Evolutionary conservation across 2,888 invertebrate genomes (phyloP), one percentile per base, ranked within the genome.

Genomic region (Perizoma affinitatum): DNA sequence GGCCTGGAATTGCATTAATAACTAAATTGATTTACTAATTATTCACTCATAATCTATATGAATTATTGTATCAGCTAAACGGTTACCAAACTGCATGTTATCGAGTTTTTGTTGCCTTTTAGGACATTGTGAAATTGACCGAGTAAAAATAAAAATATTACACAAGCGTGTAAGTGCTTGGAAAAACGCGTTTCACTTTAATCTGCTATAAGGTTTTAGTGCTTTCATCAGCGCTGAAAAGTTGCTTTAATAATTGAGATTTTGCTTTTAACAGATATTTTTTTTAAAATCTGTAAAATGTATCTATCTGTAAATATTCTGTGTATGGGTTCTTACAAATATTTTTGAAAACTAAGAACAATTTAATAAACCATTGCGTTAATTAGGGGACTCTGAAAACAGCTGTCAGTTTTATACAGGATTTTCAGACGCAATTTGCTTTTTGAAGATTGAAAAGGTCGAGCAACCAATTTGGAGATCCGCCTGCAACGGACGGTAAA

Each of bases 21-120:
- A 62, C 51, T 11, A 63, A 63, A 67, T 61, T 65, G 61, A 61
- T 67, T 67, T 53, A 59, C 46, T 58, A 61, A 54, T 52, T n/a
- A 38, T 44, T 43, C 51, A 44, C 38, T 6, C 10, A 56, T 54
- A 63, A 58, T 65, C 63, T 56, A 10, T 56, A 48, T 62, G 60
- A 64, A 64, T 67, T 62, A 64, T 58, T 62, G 53, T 57, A 44
- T 22, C 22, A 35, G 48, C 58, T 59, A 57, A 61, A 56, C 36
- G 38, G 35, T 47, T 49, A 46, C 53, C 49, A 65, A 58, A 44
- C 50, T 49, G 42, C 54, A 52, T 51, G 51, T 56, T 64, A 62
- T 51, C 59, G 51, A 51, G 58, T 45, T 61, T 66, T 65, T 57
- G 59, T 54, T 43, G 49, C 49, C 40, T 42, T 52, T 54, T 51